Evolutionary conservation across 2,888 invertebrate genomes (phyloP).

Genomic region (Nomada ruficornis): DNA sequence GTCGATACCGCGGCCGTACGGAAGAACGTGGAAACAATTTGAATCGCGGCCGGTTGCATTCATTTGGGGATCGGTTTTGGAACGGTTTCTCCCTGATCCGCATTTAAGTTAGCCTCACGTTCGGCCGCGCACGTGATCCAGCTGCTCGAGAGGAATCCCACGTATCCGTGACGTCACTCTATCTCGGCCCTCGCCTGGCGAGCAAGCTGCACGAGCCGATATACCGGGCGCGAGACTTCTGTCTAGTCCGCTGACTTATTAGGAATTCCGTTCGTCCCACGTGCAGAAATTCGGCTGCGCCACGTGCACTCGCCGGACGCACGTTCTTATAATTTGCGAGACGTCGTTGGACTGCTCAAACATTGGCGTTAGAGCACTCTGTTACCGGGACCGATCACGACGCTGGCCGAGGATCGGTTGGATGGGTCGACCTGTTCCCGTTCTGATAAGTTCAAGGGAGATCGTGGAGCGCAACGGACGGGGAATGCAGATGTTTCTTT

Average conservation of each 20-base stretch:
- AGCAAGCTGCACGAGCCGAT: constrained; percentile 61
- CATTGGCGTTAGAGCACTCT: neutral
- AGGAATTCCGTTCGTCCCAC: constrained; percentile 79
- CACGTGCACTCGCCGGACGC: constrained; percentile 76
- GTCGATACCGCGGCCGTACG: constrained; percentile 47
- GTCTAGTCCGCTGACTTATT: constrained; percentile 77
- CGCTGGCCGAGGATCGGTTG: no score
- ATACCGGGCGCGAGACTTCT: constrained; percentile 67
- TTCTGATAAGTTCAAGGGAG: no score
- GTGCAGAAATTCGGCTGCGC: constrained; percentile 78
- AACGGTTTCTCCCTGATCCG: constrained; percentile 71
- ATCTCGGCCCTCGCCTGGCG: constrained; percentile 58
- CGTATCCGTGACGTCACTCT: constrained; percentile 80
- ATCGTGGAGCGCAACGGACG: no score
- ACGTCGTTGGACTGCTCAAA: constrained; percentile 70
- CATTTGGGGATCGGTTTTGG: constrained; percentile 66
- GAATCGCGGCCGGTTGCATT: constrained; percentile 67
- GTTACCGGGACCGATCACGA: no score
- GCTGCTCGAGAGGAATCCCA: constrained; percentile 80
- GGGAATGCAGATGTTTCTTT: no score
- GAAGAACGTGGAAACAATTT: constrained; percentile 74
- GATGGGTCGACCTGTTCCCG: no score
- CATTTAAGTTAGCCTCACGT: constrained; percentile 78
- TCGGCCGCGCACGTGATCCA: constrained; percentile 81
- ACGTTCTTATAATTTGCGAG: constrained; percentile 78